Evolutionary conservation across 1,140 invertebrate genomes (phyloP), one percentile per base, ranked within the genome.

Genomic region (Xylocopa sonorina): DNA sequence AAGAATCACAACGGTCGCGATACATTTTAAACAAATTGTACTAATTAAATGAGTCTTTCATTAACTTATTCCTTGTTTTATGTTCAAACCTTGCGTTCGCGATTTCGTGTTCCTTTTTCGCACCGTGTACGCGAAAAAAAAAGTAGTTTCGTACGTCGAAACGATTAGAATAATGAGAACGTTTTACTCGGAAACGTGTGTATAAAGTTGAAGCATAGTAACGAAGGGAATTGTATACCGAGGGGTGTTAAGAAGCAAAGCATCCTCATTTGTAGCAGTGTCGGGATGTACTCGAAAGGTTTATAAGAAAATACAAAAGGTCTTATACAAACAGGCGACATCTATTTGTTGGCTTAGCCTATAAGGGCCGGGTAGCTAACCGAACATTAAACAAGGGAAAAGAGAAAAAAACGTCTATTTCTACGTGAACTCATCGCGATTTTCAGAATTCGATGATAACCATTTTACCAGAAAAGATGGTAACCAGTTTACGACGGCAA

Each of bases 261-360:
- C 48, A 46, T n/a, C 41, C 43, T 7, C 55, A 32, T 78, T 78
- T 29, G 18, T 32, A 34, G 38, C 53, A 71, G 51, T 64, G 9
- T 24, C 46, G 24, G n/a, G 50, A 32, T 18, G n/a, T 27, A 6
- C 53, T 57, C 12, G 60, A 68, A 77, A 66, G 62, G 46, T 81
- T 46, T 76, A 29, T 27, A 62, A 57, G 77, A 81, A 77, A 84
- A 82, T 2, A 50, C 50, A 84, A 89, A 67, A 89, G 84, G 76
- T 80, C 77, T 91, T 87, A 63, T 64, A 73, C 83, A 90, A 90
- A 90, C 85, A 86, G 9, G 75, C 48, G 80, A 87, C 83, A 89
- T 89, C 67, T 78, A 81, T 84, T 81, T 84, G 83, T 87, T 86
- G 78, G 81, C 78, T 48, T 50, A 69, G 58, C 77, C 12, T 50